A percentile compares a stretch with the other conserved stretches of the same genome.
Conservation (phyloP, 2,888 invertebrate genomes). For the Neoascia interrupta region DNA sequence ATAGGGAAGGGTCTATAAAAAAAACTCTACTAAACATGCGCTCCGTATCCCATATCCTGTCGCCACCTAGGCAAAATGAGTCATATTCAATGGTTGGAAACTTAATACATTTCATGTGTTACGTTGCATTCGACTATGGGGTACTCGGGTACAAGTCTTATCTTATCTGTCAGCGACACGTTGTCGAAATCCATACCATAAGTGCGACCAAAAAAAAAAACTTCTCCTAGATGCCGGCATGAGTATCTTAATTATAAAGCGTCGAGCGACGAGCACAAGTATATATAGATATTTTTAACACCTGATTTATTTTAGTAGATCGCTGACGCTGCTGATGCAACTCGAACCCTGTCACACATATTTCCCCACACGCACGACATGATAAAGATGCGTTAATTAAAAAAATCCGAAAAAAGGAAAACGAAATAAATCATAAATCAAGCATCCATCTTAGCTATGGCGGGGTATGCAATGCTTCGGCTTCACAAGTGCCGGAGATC, state of each 20-base stretch:
- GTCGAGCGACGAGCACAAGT: slow-evolving; percentile 17
- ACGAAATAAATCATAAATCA: slow-evolving; percentile 51
- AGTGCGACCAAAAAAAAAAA: background rate
- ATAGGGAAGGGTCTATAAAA: too few relatives aligned
- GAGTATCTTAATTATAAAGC: slow-evolving; percentile 42
- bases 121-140: slow-evolving; percentile 43
- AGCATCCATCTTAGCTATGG: slow-evolving; percentile 28
- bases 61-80: too few relatives aligned
- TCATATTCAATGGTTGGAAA: slow-evolving; percentile 8
- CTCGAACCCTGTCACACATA: background rate
- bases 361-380: background rate
- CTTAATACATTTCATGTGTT: slow-evolving; percentile 34
- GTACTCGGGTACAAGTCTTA: slow-evolving; percentile 32
- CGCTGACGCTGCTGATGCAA: background rate
- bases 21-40: too few relatives aligned
- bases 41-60: too few relatives aligned
- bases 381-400: slow-evolving; percentile 48
- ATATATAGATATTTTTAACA: slow-evolving; percentile 61
- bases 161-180: slow-evolving; percentile 50
- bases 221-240: background rate
- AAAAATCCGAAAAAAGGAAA: slow-evolving; percentile 33
- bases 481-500: slow-evolving; percentile 30
- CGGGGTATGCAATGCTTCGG: background rate
- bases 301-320: slow-evolving; percentile 44
- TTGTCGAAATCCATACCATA: too few relatives aligned